Conservation (phyloP, 2,797 vertebrate genomes). For the Falco rusticolus region DNA sequence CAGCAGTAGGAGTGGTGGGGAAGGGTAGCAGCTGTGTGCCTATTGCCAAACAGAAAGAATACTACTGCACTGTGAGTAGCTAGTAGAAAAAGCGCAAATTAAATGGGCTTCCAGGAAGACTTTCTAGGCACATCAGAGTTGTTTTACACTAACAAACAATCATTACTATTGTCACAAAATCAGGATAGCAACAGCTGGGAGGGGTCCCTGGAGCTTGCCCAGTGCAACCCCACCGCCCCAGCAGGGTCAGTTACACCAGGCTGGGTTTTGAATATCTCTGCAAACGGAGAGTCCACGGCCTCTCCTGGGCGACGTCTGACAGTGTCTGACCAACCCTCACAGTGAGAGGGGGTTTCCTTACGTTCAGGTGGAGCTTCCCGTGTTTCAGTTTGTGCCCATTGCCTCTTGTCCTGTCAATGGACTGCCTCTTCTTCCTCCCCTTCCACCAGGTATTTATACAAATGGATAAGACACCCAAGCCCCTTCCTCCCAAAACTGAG, state of each 20-base stretch:
- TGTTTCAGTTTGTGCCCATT: no score
- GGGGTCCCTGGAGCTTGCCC: background rate
- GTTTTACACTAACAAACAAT: background rate
- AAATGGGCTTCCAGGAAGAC: background rate
- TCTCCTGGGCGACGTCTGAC: background rate
- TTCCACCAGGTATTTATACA: background rate
- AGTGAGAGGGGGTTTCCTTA: no score
- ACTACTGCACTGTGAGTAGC: constrained; percentile 32
- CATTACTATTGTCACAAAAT: background rate
- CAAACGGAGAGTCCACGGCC: background rate
- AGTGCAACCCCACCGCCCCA: background rate
- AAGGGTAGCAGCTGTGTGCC: background rate
- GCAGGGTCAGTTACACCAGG: background rate
- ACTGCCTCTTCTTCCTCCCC: background rate
- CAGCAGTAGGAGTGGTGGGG: constrained; percentile 12
- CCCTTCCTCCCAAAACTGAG: background rate
- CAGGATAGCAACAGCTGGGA: background rate
- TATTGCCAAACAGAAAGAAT: background rate
- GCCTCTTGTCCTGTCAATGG: background rate
- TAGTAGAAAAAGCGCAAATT: background rate
- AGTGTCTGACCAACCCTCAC: no score
- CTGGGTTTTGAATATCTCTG: background rate
- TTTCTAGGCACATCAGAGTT: constrained; percentile 17
- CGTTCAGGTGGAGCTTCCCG: no score
- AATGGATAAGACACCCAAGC: background rate